These are phyloP conservation scores for Upupa epops DNA, from an alignment of 2,113 vertebrate species.

Conservation along the genomic window DNA sequence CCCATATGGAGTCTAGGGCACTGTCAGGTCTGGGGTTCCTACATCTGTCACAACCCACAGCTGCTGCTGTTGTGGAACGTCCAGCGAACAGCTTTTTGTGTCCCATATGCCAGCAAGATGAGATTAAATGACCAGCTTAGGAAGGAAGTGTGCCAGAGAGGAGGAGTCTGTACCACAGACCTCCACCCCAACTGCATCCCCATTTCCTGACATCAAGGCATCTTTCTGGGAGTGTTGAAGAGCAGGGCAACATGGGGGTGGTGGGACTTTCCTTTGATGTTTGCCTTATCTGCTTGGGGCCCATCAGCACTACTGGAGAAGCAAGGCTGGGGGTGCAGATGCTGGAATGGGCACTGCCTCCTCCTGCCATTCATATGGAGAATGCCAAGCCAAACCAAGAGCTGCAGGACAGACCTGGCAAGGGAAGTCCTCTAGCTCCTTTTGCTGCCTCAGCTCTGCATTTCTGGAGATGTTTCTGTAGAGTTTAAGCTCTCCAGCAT, in stretches of 20 bases:
- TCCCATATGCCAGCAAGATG: neutral
- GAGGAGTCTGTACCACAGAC: neutral
- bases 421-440: neutral
- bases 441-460: neutral
- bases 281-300: neutral
- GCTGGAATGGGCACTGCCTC: neutral
- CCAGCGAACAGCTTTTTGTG: neutral
- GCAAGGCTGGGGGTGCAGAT: neutral
- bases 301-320: neutral
- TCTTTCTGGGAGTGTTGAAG: neutral
- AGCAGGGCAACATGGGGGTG: fast-evolving
- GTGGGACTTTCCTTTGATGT: neutral
- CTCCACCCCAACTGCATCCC: neutral
- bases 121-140: neutral
- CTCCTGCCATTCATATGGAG: neutral
- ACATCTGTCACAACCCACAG: neutral
- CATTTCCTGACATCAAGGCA: neutral
- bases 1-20: neutral
- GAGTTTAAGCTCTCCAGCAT: neutral
- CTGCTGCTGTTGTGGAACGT: neutral
- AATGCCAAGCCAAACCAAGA: neutral
- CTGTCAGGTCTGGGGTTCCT: neutral
- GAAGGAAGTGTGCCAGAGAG: neutral
- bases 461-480: neutral
- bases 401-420: neutral